A percentile compares a stretch with the other conserved stretches of the same genome.
These are phyloP conservation scores for Arnoldichthys spilopterus DNA, from an alignment of 2,797 vertebrate genomes.

Conservation along the genomic window DNA sequence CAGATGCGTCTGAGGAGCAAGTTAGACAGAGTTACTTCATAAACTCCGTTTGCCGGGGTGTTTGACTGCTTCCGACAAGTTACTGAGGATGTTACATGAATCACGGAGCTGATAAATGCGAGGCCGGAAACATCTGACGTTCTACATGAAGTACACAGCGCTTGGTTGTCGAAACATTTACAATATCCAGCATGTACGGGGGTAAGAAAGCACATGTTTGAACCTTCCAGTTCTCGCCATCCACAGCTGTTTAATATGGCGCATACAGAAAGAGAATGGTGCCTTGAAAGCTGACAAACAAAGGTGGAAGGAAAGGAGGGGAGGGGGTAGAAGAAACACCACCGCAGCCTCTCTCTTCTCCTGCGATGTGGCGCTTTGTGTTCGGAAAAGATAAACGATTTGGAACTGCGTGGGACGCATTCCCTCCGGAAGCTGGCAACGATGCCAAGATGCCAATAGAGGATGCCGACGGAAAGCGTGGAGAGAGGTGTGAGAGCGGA, in stretches of 20 bases:
- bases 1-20: neutral
- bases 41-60: neutral
- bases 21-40: neutral
- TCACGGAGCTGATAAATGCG: neutral
- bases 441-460: constrained; percentile 55
- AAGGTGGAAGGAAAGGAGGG: constrained; percentile 24
- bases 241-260: constrained; percentile 1
- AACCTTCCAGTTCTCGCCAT: constrained; percentile 19
- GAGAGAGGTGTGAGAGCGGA: constrained; percentile 13
- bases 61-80: constrained; percentile 5
- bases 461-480: constrained; percentile 32
- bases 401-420: constrained; percentile 62
- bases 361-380: constrained; percentile 65
- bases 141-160: constrained; percentile 26
- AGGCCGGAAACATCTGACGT: constrained; percentile 29
- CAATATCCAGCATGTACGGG: constrained; percentile 27
- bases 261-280: constrained; percentile 36
- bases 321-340: constrained; percentile 40
- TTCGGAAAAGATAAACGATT: constrained; percentile 64
- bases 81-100: neutral
- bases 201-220: constrained; percentile 33
- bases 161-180: constrained; percentile 19
- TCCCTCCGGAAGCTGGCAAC: constrained; percentile 60
- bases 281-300: constrained; percentile 54
- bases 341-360: constrained; percentile 48